Evolutionary conservation across 2,113 vertebrate species (phyloP), one percentile per base, ranked within the genome.

Genomic region (Thunnus thynnus): DNA sequence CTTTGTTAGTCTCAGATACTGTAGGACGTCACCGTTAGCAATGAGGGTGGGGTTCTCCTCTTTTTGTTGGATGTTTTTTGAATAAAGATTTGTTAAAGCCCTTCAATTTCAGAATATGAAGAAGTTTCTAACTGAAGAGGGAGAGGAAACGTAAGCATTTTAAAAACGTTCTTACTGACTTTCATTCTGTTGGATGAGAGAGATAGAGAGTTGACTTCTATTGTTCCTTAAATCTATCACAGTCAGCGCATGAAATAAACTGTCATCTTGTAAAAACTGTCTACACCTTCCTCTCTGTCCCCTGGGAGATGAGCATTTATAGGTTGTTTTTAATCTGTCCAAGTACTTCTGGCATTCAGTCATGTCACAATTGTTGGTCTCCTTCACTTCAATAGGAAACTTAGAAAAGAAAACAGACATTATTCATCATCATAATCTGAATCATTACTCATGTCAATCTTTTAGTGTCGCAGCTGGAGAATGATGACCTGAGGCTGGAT

Each of bases 391-490:
- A 76, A 69, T 18, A 44, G n/a, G 48, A 80, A 54, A 32, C 58
- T 68, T 22, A 25, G 75, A 46, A 60, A 54, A 46, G 44, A 80
- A 76, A 68, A 76, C 30, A 72, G 48, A 70, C 50, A 57, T 76
- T 72, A 71, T 75, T 84, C 54, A 85, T 77, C 72, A 36, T 56
- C 7, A 32, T 60, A 20, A 60, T 62, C 71, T 73, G 47, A 75
- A 22, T 65, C 73, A 65, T 85, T 71, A 46, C 72, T 82, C 25
- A 73, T 36, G 78, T 74, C 1, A 1, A 55, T 86, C 55, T 72
- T 56, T 74, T 17, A 60, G 56, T 76, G 70, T 86, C 63, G 75
- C 81, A 87, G 83, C 61, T 81, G 83, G 70, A 72, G 57, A 57
- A 57, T 30, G 60, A 77, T 71, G 66, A 81, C 80, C 25, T 68